Conservation (phyloP, 2,888 invertebrate genomes). For the Lordiphosa fenestrarum region DNA sequence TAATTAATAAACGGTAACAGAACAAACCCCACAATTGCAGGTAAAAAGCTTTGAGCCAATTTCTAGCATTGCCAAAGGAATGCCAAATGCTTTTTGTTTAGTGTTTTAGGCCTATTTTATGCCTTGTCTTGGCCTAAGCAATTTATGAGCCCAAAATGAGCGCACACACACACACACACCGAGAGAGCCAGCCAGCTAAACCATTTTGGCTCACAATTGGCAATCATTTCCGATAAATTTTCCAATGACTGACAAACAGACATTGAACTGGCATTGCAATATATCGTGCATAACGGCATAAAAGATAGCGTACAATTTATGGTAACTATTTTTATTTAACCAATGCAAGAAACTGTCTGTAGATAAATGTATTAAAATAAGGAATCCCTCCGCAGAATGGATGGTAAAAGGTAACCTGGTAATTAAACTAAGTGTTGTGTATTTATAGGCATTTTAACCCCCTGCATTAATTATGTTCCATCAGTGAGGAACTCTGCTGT, state of each 20-base stretch:
- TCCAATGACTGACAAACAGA: conserved; percentile 41
- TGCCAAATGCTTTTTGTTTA: conserved; percentile 30
- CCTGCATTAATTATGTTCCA: too few relatives aligned
- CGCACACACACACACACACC: conserved; percentile 26
- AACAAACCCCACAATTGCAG: conserved; percentile 4
- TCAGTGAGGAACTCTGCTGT: too few relatives aligned
- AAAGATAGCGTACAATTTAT: conserved; percentile 10
- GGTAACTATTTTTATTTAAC: not conserved
- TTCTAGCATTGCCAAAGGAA: conserved; percentile 39
- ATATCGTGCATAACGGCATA: conserved; percentile 11
- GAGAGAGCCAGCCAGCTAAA: conserved; percentile 1
- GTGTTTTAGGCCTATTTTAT: conserved; percentile 19
- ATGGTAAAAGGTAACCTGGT: too few relatives aligned
- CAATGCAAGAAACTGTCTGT: not conserved
- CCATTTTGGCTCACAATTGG: conserved; percentile 53
- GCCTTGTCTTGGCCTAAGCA: conserved; percentile 42
- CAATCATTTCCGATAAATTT: conserved; percentile 48
- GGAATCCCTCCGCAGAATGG: too few relatives aligned
- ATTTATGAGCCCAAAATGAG: conserved; percentile 66
- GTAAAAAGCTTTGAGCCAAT: conserved; percentile 20
- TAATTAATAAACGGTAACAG: conserved; percentile 36
- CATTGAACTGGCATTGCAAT: conserved; percentile 12
- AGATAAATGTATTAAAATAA: too few relatives aligned
- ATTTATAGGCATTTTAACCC: too few relatives aligned
- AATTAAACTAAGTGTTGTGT: too few relatives aligned